Percentiles rank a stretch among this genome's conserved stretches.
Evolutionary conservation across 2,113 vertebrate genomes (phyloP).

Genomic region (Colius striatus): DNA sequence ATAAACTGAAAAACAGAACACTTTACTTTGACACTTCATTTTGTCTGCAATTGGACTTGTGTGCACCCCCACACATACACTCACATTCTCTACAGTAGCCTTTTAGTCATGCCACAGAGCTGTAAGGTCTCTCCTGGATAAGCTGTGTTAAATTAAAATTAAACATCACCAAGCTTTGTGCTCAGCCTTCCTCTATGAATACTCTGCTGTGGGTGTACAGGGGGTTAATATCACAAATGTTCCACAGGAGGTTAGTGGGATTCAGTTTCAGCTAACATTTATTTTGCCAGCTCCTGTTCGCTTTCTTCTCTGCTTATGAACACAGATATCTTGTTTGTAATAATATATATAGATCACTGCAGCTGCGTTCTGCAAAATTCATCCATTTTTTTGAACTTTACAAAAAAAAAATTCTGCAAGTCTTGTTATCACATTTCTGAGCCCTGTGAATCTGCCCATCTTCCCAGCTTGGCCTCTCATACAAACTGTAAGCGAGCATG

Average conservation of each 20-base stretch:
- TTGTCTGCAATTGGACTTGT: neutral
- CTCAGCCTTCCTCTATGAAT: conserved; percentile 36
- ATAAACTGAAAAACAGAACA: neutral
- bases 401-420: conserved; percentile 3
- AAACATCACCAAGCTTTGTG: conserved; percentile 64
- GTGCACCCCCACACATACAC: neutral
- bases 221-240: conserved; percentile 66
- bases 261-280: conserved; percentile 71
- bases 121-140: conserved; percentile 20
- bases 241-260: conserved; percentile 56
- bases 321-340: conserved; percentile 68
- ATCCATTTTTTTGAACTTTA: conserved; percentile 37
- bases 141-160: conserved; percentile 71
- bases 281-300: conserved; percentile 61
- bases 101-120: neutral
- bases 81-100: neutral
- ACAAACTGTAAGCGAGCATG: neutral
- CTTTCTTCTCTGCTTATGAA: conserved; percentile 66
- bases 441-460: neutral
- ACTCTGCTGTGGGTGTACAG: conserved; percentile 5
- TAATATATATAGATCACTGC: conserved; percentile 59
- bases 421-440: neutral
- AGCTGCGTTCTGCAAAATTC: conserved; percentile 51
- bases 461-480: neutral
- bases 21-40: neutral